These are phyloP conservation scores for Acheta domesticus DNA, from an alignment of 2,888 invertebrate species.

Conservation along the genomic window DNA sequence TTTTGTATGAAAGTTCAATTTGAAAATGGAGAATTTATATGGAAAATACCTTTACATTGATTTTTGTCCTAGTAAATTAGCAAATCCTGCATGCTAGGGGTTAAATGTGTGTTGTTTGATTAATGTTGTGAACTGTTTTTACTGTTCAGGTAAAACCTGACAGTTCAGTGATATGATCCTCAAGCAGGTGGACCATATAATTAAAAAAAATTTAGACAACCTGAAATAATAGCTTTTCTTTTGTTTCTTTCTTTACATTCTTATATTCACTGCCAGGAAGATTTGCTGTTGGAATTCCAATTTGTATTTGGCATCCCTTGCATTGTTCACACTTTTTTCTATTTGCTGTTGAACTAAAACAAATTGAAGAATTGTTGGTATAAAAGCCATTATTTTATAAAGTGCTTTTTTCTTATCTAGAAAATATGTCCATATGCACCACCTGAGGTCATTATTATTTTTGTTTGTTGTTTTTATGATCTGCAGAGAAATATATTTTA, in stretches of 20 bases:
- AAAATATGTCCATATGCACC: slow-evolving; percentile 26
- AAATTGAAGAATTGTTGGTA: slow-evolving; percentile 29
- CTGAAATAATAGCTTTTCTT: background rate
- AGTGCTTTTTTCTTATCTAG: slow-evolving; percentile 31
- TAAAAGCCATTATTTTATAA: slow-evolving; percentile 34
- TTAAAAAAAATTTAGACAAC: background rate
- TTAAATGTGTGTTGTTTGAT: background rate
- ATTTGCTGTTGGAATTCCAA: slow-evolving; percentile 18
- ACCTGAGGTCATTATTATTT: slow-evolving; percentile 24
- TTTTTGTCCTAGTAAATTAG: background rate
- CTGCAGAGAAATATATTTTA: slow-evolving; percentile 30
- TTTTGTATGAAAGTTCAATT: background rate
- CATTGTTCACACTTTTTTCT: slow-evolving; percentile 33
- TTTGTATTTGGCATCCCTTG: slow-evolving; percentile 32
- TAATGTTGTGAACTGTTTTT: background rate
- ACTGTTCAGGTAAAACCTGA: background rate
- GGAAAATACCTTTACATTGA: background rate
- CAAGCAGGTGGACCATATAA: background rate
- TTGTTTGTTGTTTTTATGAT: slow-evolving; percentile 27
- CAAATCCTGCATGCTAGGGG: background rate
- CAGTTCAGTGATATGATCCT: background rate
- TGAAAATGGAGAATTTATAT: slow-evolving; percentile 2
- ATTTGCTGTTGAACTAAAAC: slow-evolving; percentile 29
- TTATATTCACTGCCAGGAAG: slow-evolving; percentile 33
- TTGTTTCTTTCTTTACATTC: slow-evolving; percentile 18